A percentile compares a stretch with the other conserved stretches of the same genome.
These are phyloP conservation scores for Panagrolaimus sp. DNA, from an alignment of 1,140 invertebrate genomes.

Conservation along the genomic window DNA sequence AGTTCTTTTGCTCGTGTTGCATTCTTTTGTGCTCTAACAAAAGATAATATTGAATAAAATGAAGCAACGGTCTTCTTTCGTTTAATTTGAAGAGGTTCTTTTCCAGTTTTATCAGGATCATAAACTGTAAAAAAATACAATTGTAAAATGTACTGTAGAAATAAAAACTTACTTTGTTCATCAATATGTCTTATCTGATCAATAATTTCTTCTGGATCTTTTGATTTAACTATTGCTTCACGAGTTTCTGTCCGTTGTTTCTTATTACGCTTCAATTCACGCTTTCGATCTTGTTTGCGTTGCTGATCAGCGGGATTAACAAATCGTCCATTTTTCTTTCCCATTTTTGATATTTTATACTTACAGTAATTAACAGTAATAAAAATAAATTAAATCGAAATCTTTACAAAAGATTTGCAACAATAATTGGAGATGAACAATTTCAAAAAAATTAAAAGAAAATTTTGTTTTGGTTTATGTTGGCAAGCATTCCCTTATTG, in stretches of 20 bases:
- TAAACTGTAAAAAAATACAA: slow-evolving; percentile 1
- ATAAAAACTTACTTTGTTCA: slow-evolving; percentile 58
- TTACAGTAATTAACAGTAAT: neutral
- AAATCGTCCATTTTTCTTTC: slow-evolving; percentile 61
- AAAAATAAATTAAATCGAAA: neutral
- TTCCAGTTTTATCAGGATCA: neutral
- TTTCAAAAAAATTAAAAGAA: no score
- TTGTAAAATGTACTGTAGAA: neutral
- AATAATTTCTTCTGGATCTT: slow-evolving; percentile 61
- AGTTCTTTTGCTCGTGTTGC: slow-evolving; percentile 31
- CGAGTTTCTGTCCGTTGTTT: slow-evolving; percentile 62
- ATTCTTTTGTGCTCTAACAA: slow-evolving; percentile 38
- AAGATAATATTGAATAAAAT: slow-evolving; percentile 35
- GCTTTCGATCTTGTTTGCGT: slow-evolving; percentile 56
- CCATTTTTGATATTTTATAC: slow-evolving; percentile 45
- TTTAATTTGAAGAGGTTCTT: slow-evolving; percentile 1
- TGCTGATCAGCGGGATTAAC: slow-evolving; percentile 64
- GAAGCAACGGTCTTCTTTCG: slow-evolving; percentile 32
- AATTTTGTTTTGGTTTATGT: no score
- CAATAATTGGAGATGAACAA: no score
- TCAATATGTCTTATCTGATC: slow-evolving; percentile 61
- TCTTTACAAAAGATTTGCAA: neutral
- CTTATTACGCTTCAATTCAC: slow-evolving; percentile 60
- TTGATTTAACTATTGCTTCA: slow-evolving; percentile 61
- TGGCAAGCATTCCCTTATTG: no score